Conservation (phyloP, 2,113 vertebrate genomes). For the Upupa epops region DNA sequence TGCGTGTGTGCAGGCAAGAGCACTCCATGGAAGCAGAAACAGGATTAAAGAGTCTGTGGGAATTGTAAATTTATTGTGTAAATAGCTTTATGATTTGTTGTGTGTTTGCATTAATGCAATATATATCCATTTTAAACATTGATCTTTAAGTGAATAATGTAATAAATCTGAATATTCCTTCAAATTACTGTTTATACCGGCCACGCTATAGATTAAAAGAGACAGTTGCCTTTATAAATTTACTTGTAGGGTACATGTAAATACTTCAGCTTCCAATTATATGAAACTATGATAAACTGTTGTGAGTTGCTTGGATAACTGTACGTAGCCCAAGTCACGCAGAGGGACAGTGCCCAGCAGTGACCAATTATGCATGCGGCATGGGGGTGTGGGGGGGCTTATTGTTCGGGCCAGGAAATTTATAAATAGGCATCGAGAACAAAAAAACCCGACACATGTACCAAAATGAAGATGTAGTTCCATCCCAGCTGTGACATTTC, state of each 20-base stretch:
- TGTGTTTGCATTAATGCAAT: conserved; percentile 74
- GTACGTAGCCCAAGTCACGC: conserved; percentile 60
- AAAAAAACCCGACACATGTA: conserved; percentile 49
- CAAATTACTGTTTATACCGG: conserved; percentile 78
- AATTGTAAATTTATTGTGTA: conserved; percentile 73
- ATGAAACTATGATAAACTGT: conserved; percentile 79
- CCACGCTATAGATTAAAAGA: conserved; percentile 81
- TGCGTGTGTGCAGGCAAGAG: conserved; percentile 25
- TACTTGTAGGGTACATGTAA: conserved; percentile 75
- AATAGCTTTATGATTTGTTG: conserved; percentile 73
- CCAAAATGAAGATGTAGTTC: conserved; percentile 60
- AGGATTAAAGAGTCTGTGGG: conserved; percentile 71
- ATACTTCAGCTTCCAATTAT: conserved; percentile 86
- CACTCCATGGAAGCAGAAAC: conserved; percentile 55
- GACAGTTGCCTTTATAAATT: conserved; percentile 85
- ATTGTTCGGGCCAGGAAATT: conserved; percentile 74
- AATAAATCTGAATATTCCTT: conserved; percentile 78
- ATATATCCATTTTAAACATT: conserved; percentile 77
- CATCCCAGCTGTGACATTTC: conserved; percentile 68
- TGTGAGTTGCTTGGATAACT: conserved; percentile 70
- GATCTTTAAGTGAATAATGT: conserved; percentile 70
- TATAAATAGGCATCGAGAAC: conserved; percentile 54
- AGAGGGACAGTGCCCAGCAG: conserved; percentile 6
- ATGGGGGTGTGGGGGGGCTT: background rate
- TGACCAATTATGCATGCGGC: conserved; percentile 19